Evolutionary conservation across 2,113 vertebrate species (phyloP), one percentile per base, ranked within the genome.

Genomic region (Sigmodon hispidus): DNA sequence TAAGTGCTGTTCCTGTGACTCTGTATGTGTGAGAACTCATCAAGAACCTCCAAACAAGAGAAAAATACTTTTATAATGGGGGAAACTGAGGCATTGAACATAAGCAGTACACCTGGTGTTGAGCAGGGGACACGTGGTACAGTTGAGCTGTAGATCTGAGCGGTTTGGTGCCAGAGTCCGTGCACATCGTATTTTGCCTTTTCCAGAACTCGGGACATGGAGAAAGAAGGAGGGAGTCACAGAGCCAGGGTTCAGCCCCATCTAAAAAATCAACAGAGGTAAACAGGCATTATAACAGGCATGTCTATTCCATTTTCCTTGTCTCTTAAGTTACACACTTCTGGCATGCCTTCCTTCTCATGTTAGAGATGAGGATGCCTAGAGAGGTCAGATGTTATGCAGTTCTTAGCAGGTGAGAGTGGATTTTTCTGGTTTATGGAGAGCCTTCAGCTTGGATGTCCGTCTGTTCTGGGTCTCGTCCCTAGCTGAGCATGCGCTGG

Each of bases 401-500:
- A 45, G 67, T 65, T 93, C 48, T 59, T 40, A 26, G 61, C 7
- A 45, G 65, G 52, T 4, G 8, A 91, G 85, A 45, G 75, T 76
- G 45, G 72, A 61, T 67, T 85, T 69, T 61, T 81, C 83, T 43
- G 21, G 91, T 89, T 55, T 92, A 67, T 70, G 89, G n/a, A 65
- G 83, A 92, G 57, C 43, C 72, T 87, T 69, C 3, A 43, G 43
- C 7, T 79, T 45, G 43, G 59, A 69, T 31, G 67, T n/a, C 72
- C 52, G 0, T 92, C 24, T 2, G 50, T 22, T 63, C 52, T 22
- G 43, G 17, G 29, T 48, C 17, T 94, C 70, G 79, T 65, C 45
- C 6, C 21, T 72, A 40, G 15, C 34, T 7, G 31, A 65, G 80
- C 80, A 83, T 45, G 80, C 80, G 57, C 80, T 79, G 50, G 3